Percentiles rank a stretch among this genome's conserved stretches.
Evolutionary conservation across 2,888 invertebrate species (phyloP).

Genomic region (Catocala fraxini): DNA sequence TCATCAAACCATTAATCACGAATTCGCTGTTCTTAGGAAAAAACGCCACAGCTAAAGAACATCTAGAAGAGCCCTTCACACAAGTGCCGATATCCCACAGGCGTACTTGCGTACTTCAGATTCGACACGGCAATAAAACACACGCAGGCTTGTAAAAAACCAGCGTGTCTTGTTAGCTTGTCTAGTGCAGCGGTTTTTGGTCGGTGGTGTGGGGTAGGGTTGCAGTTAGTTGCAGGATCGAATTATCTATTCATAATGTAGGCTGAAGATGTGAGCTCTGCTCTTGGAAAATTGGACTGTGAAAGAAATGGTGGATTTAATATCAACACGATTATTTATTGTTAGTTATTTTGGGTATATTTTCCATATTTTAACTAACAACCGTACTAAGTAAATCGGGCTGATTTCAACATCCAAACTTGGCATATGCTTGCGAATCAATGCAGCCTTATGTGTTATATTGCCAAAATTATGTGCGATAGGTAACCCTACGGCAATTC

Average conservation of each 20-base stretch:
- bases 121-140: conserved; percentile 68
- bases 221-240: conserved; percentile 19
- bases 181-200: conserved; percentile 48
- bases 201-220: conserved; percentile 18
- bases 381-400: no score
- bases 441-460: no score
- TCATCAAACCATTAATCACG: conserved; percentile 45
- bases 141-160: conserved; percentile 68
- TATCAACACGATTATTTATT: no score
- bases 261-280: neutral
- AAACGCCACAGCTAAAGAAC: conserved; percentile 46
- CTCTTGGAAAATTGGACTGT: no score
- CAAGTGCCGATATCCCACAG: conserved; percentile 58
- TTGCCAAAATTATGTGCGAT: no score
- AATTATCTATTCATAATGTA: conserved; percentile 16
- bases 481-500: no score
- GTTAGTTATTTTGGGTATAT: no score
- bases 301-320: no score
- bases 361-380: no score
- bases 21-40: conserved; percentile 33
- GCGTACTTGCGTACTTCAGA: conserved; percentile 62
- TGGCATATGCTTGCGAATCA: no score
- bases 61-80: conserved; percentile 49
- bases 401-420: no score
- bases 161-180: conserved; percentile 39